Evolutionary conservation across 2,888 invertebrate genomes (phyloP), one percentile per base, ranked within the genome.

Genomic region (Dolomedes plantarius): DNA sequence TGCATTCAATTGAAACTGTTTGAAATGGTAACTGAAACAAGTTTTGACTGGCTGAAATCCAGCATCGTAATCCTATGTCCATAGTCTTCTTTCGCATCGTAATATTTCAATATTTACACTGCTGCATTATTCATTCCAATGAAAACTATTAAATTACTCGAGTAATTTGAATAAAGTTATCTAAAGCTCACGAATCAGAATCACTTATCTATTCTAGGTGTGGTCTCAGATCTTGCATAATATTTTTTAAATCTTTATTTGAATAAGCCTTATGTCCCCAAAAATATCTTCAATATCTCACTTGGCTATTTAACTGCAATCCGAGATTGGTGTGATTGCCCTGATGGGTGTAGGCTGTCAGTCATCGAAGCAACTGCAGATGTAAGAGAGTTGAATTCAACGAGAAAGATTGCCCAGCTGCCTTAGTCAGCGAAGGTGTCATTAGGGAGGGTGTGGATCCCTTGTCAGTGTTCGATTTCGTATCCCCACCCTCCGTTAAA

Each of bases 391-490:
- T 39, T 46, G 29, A 23, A 65, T 32, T 64, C 32, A 50, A 28
- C 31, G 50, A 50, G 36, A 32, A 36, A n/a, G 64, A 46, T 16
- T 46, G 13, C 9, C 13, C 81, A 74, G 80, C 74, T 68, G 74
- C 69, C 29, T 16, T 71, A 28, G 23, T 69, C 71, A 23, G 29
- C 27, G 7, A 68, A 75, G 69, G 75, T 82, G 82, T 82, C 82
- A 82, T 82, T 82, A 82, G 41, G 46, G 39, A 71, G 82, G 82
- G 82, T 82, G 82, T 81, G 80, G 39, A 67, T 39, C 23, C 64
- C 56, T 78, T 72, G 72, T 72, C 79, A 79, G 72, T 72, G 46
- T 72, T 36, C 72, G 62, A 46, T 65, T 79, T 64, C 23, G 72
- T 56, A 71, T 71, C 76, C 50, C 76, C 76, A 77, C 76, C 76